A percentile compares a stretch with the other conserved stretches of the same genome.
Conservation (phyloP, 1,140 invertebrate genomes). For the Leptinotarsa lineolata region DNA sequence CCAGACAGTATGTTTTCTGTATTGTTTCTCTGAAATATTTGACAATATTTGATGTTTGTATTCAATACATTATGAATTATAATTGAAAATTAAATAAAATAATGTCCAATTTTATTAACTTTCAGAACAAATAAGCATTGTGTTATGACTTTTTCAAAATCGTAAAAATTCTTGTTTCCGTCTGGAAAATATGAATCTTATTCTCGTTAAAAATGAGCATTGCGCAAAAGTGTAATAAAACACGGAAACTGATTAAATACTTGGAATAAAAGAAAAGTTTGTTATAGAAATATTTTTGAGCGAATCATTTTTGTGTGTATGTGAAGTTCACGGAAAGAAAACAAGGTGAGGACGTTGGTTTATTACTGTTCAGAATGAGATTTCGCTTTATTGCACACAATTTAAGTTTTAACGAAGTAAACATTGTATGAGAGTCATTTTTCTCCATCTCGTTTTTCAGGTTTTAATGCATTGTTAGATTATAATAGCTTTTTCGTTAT, state of each 20-base stretch:
- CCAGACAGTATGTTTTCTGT: no score
- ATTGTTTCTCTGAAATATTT: no score
- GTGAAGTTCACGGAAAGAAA: slow-evolving; percentile 30
- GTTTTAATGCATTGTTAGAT: background rate
- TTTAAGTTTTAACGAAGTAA: slow-evolving; percentile 49
- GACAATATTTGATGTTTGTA: no score
- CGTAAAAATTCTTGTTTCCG: no score
- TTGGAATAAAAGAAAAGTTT: slow-evolving; percentile 48
- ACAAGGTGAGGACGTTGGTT: slow-evolving; percentile 43
- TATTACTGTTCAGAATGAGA: slow-evolving; percentile 44
- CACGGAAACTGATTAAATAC: slow-evolving; percentile 44
- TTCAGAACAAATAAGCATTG: no score
- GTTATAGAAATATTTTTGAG: slow-evolving; percentile 51
- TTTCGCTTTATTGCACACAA: slow-evolving; percentile 50
- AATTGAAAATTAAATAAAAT: no score
- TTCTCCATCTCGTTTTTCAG: background rate
- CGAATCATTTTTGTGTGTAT: slow-evolving; percentile 48
- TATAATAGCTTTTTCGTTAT: background rate
- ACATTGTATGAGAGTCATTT: slow-evolving; percentile 37
- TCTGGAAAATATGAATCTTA: background rate
- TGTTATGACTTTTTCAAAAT: no score
- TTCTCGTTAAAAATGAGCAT: background rate
- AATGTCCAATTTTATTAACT: no score
- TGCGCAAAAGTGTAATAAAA: slow-evolving; percentile 35
- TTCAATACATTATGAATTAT: no score